Evolutionary conservation across 2,113 vertebrate species (phyloP).

Genomic region (Felis chaus): DNA sequence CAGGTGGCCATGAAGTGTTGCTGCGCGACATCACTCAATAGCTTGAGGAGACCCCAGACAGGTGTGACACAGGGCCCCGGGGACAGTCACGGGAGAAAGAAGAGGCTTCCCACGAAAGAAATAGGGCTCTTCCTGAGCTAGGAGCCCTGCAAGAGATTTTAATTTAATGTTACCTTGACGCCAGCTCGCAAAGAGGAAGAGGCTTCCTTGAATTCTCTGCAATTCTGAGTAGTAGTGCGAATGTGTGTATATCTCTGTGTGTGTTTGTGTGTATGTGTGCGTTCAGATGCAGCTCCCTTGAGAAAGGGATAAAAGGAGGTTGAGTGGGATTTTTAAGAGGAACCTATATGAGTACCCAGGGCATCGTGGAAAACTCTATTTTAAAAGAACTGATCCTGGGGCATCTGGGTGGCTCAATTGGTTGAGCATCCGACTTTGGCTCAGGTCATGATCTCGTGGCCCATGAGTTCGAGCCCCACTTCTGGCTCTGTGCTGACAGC

Average conservation of each 20-base stretch:
- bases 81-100: neutral
- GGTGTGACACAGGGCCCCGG: neutral
- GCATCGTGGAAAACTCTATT: conserved; percentile 46
- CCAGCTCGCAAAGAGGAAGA: neutral
- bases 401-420: no score
- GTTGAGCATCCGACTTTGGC: no score
- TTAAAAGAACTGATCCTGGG: neutral
- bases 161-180: neutral
- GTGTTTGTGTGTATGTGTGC: neutral
- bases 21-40: neutral
- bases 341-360: neutral
- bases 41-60: neutral
- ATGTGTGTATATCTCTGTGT: neutral
- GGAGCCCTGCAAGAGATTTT: neutral
- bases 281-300: neutral
- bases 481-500: no score
- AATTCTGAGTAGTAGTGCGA: neutral
- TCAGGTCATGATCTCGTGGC: no score
- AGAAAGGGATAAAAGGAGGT: conserved; percentile 47
- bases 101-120: neutral
- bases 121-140: neutral
- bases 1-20: neutral
- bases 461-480: no score
- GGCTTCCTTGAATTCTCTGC: neutral
- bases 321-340: neutral